Percentiles rank a stretch among this genome's conserved stretches.
phyloP scores from a whole-genome alignment of 2,797 vertebrate genomes.

The Cuniculus paca region DNA sequence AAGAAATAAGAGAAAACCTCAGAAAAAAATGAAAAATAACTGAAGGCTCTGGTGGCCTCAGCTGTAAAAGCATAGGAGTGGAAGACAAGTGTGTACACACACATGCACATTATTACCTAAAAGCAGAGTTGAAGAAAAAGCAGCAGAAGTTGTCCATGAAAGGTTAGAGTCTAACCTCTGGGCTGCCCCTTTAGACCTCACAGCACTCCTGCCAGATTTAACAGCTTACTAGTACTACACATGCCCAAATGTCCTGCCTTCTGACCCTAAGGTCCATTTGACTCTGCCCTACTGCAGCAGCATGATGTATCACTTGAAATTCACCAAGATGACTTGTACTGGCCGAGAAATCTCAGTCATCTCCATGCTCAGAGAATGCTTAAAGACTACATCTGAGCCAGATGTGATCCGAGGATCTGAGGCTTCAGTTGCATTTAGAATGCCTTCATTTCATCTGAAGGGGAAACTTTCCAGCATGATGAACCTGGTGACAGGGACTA shows the following conservation, averaged over 20 bases:
- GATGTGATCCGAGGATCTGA: background rate
- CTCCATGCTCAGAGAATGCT: background rate
- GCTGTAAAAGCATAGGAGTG: background rate
- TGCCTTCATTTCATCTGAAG: constrained; percentile 13
- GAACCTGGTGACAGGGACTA: background rate
- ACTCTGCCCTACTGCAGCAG: background rate
- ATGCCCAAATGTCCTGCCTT: background rate
- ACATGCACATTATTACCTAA: background rate
- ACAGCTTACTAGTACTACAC: background rate
- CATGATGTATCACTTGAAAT: background rate
- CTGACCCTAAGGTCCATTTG: background rate
- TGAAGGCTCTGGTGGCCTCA: background rate
- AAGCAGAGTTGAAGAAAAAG: background rate
- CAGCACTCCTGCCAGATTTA: background rate
- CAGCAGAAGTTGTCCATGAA: background rate
- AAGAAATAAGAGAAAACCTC: background rate
- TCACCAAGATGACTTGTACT: background rate
- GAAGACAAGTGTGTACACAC: background rate
- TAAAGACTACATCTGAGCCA: background rate
- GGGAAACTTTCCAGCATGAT: background rate
- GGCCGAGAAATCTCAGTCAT: background rate
- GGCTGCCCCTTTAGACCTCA: background rate
- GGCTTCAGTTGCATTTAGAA: background rate
- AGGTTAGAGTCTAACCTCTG: background rate
- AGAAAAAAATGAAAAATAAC: background rate